Base-by-base conservation (phyloP, 1,140 invertebrate species). In the Trypoxylus dichotomus region DNA sequence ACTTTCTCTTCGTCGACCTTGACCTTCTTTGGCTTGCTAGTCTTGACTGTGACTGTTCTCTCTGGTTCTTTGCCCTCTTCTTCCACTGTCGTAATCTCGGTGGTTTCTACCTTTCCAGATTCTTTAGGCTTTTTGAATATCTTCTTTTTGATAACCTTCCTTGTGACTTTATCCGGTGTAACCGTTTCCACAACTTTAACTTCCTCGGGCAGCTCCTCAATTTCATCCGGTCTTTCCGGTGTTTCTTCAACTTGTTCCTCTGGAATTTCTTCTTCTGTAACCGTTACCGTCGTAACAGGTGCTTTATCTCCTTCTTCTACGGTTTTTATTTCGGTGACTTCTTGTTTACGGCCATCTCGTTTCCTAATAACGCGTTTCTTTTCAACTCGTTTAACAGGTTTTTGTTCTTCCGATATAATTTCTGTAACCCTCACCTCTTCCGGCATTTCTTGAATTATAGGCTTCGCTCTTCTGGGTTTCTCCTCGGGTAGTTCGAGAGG, bases 201-300 rank as follows among this genome's bases (percentile, higher is more conserved):
- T 32, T 32, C 32, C 3, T 19, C 8, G 19, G 25, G 25, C 1
- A 58, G 60, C 8, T 76, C 58, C 15, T 63, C 32, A 1, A 5
- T 76, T 29, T 63, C 27, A 19, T 76, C 58, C 29, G 85, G 82
- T 47, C 86, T 85, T 81, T 85, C 86, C 80, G 90, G 88, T 3
- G 87, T 86, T 81, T 91, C 91, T 0, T 91, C 77, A 58, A 80
- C 88, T 43, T 90, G 86, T 79, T 87, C 79, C 76, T 89, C 87
- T 1, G 85, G 85, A 41, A 86, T 82, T 60, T 90, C 88, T 81
- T 90, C 88, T 0, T 90, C 86, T 2, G 87, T 86, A 2, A 82
- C 80, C 68, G 80, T 85, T 78, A 86, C 85, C 60, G 82, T 84
- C 54, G 83, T 83, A 77, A 84, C 79, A 2, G 85, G 32, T 32